Conservation (phyloP, 2,888 invertebrate genomes). For the Lithodes maja region DNA sequence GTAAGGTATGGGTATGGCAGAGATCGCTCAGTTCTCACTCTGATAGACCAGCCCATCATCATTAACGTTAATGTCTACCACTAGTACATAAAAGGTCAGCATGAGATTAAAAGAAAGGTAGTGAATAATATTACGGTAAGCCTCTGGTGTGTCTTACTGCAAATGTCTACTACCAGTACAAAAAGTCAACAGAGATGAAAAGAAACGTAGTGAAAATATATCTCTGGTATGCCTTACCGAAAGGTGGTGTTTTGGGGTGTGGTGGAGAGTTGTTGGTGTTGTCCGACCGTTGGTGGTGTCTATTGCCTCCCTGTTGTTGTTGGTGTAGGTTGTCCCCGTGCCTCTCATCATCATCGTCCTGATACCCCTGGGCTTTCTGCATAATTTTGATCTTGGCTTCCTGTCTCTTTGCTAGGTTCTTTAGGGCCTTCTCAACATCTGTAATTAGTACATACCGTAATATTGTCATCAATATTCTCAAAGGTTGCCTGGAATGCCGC, state of each 20-base stretch:
- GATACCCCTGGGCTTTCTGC: conserved; percentile 15
- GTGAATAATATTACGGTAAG: too few relatives aligned
- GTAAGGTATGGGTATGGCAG: too few relatives aligned
- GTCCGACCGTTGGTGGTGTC: background rate
- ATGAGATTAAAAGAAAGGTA: too few relatives aligned
- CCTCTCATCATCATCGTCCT: background rate
- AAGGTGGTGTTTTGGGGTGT: background rate
- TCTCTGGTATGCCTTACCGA: background rate
- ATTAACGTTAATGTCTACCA: too few relatives aligned
- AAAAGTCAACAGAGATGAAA: too few relatives aligned
- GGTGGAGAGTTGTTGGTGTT: conserved; percentile 8
- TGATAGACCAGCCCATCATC: too few relatives aligned
- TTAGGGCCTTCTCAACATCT: conserved; percentile 61
- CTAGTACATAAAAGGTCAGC: too few relatives aligned
- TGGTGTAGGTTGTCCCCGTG: conserved; percentile 1
- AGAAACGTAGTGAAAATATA: too few relatives aligned
- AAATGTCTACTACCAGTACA: too few relatives aligned
- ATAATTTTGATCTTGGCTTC: conserved; percentile 43
- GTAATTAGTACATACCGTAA: background rate
- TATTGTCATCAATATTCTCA: background rate
- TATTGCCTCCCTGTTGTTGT: conserved; percentile 5
- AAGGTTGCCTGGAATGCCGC: background rate
- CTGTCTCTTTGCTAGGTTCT: conserved; percentile 38
- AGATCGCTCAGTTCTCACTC: too few relatives aligned
- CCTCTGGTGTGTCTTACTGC: too few relatives aligned